phyloP scores from a whole-genome alignment of 2,797 vertebrate genomes.

The Danio aesculapii region DNA sequence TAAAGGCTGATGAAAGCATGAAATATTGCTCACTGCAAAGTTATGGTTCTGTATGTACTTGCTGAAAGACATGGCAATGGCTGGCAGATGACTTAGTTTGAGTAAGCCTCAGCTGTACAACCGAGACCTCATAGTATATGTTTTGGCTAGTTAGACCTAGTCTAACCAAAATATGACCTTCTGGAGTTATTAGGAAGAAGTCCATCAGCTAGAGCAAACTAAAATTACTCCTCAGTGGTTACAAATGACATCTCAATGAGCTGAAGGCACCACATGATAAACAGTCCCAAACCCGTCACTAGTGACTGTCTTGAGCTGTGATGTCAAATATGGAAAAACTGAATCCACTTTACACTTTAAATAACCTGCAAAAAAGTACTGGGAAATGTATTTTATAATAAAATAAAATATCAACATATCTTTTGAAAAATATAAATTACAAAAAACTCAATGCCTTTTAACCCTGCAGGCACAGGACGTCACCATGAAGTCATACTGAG shows the following conservation, averaged over 20 bases:
- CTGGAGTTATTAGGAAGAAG: neutral
- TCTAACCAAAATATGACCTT: conserved; percentile 18
- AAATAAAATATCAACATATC: too few relatives aligned
- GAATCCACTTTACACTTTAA: neutral
- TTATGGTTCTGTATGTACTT: conserved; percentile 20
- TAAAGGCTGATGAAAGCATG: conserved; percentile 52
- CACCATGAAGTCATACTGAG: too few relatives aligned
- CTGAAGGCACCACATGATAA: neutral
- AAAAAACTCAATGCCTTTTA: too few relatives aligned
- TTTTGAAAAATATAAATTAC: too few relatives aligned
- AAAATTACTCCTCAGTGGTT: neutral
- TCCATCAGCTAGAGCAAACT: neutral
- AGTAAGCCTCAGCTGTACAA: conserved; percentile 20
- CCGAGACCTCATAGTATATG: conserved; percentile 6
- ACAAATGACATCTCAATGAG: neutral
- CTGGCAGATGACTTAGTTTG: conserved; percentile 17
- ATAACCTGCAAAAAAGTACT: neutral
- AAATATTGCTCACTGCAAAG: conserved; percentile 29
- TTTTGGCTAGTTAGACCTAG: conserved; percentile 4
- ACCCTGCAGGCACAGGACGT: too few relatives aligned
- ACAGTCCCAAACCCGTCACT: too few relatives aligned
- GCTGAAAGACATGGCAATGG: conserved; percentile 19
- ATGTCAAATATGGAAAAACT: neutral
- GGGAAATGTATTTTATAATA: too few relatives aligned
- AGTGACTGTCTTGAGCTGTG: neutral